Base-by-base conservation (phyloP, 1,140 invertebrate genomes). In the Atta cephalotes region DNA sequence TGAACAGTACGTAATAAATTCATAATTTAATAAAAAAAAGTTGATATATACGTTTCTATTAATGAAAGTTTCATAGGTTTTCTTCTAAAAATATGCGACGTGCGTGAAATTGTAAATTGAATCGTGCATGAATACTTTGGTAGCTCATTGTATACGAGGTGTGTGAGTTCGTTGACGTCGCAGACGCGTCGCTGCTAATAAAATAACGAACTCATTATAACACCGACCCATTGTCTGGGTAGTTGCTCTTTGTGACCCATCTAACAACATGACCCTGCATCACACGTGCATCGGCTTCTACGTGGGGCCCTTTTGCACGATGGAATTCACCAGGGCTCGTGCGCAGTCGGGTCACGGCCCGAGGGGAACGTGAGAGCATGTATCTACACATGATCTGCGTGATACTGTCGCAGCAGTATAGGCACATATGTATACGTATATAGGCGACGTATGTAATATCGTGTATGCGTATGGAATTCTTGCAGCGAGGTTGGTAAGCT, bases 321-420 rank as follows among this genome's bases (percentile, higher is more conserved):
- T 84, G 80, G 70, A 84, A 84, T 84, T 76, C 70, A 76, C 56
- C 25, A 28, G 4, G 68, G 68, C 68, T 82, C 80, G 80, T 62
- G 80, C 68, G 45, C 56, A 84, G 80, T 76, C 80, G 70, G 80
- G 80, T 84, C 80, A 84, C 80, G 80, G 70, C 80, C 14, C 70
- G 70, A 76, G 58, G 70, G 70, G 70, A 84, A 84, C 70, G 70
- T 62, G 80, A 84, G 80, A 84, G 70, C 80, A 74, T 31, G 80
- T 76, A 84, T 62, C 56, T 76, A 84, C 70, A 84, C 80, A 84
- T 84, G 80, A 84, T 84, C 39, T 35, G 80, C 53, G 25, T 39
- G 68, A 84, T 84, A 84, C 80, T 72, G 80, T 84, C 70, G 39
- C 18, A 21, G 12, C 2, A 21, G 35, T 82, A 82, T 60, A 74